A percentile compares a stretch with the other conserved stretches of the same genome.
These are phyloP conservation scores for Triops cancriformis DNA, from an alignment of 1,140 invertebrate species.

Conservation along the genomic window DNA sequence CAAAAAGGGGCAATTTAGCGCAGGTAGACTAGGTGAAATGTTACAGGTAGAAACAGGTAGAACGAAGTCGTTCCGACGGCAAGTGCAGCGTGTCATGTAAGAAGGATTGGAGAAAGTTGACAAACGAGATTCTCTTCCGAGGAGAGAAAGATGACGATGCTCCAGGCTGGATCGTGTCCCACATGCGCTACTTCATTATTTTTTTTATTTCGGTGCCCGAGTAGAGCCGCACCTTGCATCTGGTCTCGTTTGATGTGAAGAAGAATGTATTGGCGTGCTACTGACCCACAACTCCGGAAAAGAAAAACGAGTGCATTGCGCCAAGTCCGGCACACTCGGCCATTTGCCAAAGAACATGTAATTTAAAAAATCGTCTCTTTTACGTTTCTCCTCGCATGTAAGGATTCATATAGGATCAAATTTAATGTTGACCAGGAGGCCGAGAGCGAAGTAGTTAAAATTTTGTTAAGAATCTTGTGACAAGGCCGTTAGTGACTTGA, in stretches of 20 bases:
- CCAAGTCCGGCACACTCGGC: slow-evolving; percentile 5
- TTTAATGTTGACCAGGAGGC: too few species aligned
- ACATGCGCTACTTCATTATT: neutral
- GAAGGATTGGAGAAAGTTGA: neutral
- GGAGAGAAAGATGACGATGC: neutral
- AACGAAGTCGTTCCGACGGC: too few species aligned
- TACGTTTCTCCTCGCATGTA: neutral
- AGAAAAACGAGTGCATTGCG: slow-evolving; percentile 7
- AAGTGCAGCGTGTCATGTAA: too few species aligned
- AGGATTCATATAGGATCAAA: too few species aligned
- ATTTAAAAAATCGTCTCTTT: neutral
- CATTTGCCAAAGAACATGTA: neutral
- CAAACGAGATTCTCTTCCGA: neutral
- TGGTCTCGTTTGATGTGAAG: neutral
- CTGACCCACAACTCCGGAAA: neutral
- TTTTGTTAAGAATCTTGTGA: too few species aligned
- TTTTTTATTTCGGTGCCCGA: neutral
- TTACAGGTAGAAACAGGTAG: neutral
- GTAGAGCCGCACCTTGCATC: neutral
- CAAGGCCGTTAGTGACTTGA: too few species aligned
- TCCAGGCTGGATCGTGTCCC: neutral
- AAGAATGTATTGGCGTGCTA: neutral
- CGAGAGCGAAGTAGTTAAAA: too few species aligned
- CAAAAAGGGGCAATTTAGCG: neutral
- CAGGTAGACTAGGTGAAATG: neutral